Evolutionary conservation across 2,888 invertebrate species (phyloP), one percentile per base, ranked within the genome.

Genomic region (Drepanosiphum platanoidis): DNA sequence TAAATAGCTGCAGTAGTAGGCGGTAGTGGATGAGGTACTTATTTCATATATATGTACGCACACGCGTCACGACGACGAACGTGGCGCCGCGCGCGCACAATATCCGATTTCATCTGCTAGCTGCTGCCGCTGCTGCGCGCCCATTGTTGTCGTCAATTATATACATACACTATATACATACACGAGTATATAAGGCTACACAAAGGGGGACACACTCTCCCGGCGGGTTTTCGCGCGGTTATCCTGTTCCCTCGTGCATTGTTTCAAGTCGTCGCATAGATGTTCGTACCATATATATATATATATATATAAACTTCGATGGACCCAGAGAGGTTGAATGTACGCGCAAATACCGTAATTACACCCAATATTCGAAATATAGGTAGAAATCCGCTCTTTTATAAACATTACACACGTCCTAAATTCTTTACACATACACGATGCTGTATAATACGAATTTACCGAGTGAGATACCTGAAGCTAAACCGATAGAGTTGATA

Each of bases 91-190:
- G 70, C 80, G 39, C 27, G 83, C 83, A 84, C 66, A 75, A 84
- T 84, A 84, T 84, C 83, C 66, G 83, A 84, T 84, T 75, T 84
- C 83, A 71, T 71, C 81, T 71, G 77, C 2, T 74, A 42, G 77
- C 2, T 74, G 66, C 46, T 13, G 46, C 46, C 13, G 46, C 52
- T 27, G 68, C 70, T 52, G 70, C 80, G 46, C 68, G 18, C 81
- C 71, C 81, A 81, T 81, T 81, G 79, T 80, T 80, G 80, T 80
- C 68, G 79, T 36, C 27, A 61, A 61, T 61, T 22, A 7, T 32
- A 66, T 46, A 66, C 0, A 34, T 46, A 46, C 15, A n/a, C n/a
- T 78, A 46, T 77, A 15, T 34, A n/a, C n/a, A n/a, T n/a, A n/a
- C n/a, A n/a, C n/a, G n/a, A n/a, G n/a, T n/a, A 8, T 11, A 75